These are phyloP conservation scores for Meloidogyne floridensis DNA, from an alignment of 1,140 invertebrate genomes.

Conservation along the genomic window DNA sequence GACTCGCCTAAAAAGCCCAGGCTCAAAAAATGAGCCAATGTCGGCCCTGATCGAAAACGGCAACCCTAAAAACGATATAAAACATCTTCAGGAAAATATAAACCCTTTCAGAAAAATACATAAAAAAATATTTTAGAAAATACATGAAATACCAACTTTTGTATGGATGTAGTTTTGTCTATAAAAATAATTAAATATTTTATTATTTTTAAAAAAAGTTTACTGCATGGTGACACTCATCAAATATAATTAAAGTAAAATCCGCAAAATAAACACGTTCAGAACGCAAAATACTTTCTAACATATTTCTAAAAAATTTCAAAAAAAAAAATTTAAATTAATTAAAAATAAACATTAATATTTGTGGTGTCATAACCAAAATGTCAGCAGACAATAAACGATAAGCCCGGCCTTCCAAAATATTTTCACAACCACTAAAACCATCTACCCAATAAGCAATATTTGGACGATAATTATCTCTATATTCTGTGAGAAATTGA, in stretches of 20 bases:
- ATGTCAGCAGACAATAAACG: constrained; percentile 17
- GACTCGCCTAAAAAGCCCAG: too few species aligned
- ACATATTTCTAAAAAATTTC: constrained; percentile 6
- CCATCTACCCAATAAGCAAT: constrained; percentile 41
- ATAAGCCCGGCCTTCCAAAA: constrained; percentile 35
- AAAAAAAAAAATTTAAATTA: not conserved
- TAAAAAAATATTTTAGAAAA: constrained; percentile 5
- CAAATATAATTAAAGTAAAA: constrained; percentile 53
- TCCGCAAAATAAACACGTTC: constrained; percentile 46
- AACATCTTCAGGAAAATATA: too few species aligned
- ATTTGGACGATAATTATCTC: constrained; percentile 4
- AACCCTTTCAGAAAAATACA: not conserved
- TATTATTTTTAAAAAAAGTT: constrained; percentile 48
- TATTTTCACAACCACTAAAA: constrained; percentile 44
- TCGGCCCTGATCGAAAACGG: too few species aligned
- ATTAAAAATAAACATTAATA: not conserved
- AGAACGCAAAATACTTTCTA: constrained; percentile 42
- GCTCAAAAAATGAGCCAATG: too few species aligned
- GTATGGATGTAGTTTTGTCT: constrained; percentile 47
- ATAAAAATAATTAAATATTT: constrained; percentile 26
- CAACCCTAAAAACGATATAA: too few species aligned
- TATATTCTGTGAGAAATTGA: constrained; percentile 29
- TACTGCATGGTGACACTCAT: constrained; percentile 55
- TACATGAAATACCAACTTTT: constrained; percentile 34
- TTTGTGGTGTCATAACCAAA: constrained; percentile 20